phyloP scores from a whole-genome alignment of 2,888 invertebrate genomes.

The Psylliodes chrysocephalus region DNA sequence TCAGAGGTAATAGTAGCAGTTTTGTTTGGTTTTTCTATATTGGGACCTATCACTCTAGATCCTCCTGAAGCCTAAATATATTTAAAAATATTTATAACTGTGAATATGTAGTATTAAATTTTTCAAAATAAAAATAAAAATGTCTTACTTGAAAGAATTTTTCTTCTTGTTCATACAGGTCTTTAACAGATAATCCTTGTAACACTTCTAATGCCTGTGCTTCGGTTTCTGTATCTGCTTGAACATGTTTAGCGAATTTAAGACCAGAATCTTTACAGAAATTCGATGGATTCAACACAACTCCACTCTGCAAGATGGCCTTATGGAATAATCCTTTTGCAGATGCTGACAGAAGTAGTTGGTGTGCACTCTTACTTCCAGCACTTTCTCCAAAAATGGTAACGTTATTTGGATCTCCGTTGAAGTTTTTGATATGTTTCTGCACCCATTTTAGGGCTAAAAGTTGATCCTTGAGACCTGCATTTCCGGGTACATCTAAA shows the following conservation, averaged over 20 bases:
- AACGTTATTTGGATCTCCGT: conserved; percentile 56
- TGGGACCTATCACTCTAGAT: not conserved
- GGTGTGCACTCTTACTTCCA: conserved; percentile 35
- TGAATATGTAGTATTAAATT: too few relatives aligned
- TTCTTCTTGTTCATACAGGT: conserved; percentile 41
- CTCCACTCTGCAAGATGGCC: conserved; percentile 54
- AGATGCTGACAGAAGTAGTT: conserved; percentile 30
- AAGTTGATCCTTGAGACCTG: conserved; percentile 66
- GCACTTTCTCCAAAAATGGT: conserved; percentile 53
- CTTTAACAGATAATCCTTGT: conserved; percentile 32
- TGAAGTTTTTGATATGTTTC: conserved; percentile 60
- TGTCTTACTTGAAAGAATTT: conserved; percentile 36
- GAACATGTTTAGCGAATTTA: conserved; percentile 10
- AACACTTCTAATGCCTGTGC: conserved; percentile 46
- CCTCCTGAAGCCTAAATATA: not conserved
- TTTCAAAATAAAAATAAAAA: too few relatives aligned
- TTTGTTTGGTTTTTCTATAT: conserved; percentile 28
- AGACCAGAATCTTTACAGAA: conserved; percentile 20
- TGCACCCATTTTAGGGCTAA: conserved; percentile 67
- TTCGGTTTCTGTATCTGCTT: conserved; percentile 37
- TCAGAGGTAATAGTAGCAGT: conserved; percentile 13
- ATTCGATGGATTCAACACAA: conserved; percentile 47
- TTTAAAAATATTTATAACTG: too few relatives aligned
- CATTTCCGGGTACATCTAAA: conserved; percentile 66
- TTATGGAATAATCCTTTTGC: conserved; percentile 45